Percentiles rank a stretch among this genome's conserved stretches.
phyloP scores from a whole-genome alignment of 2,797 vertebrate genomes.

The Karalla daura region DNA sequence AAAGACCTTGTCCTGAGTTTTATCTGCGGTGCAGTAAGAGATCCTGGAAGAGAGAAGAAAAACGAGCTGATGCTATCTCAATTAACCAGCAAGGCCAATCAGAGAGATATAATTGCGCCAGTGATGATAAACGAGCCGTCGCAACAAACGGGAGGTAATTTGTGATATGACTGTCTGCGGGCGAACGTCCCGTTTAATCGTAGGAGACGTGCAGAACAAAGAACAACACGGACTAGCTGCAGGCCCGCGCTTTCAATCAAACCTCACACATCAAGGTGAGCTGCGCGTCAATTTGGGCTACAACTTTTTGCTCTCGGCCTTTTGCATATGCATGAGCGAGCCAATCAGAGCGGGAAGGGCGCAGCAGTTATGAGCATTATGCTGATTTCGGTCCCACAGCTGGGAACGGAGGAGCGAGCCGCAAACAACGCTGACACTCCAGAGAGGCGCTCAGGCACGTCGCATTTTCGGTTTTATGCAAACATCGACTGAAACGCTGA shows the following conservation, averaged over 20 bases:
- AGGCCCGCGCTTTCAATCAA: neutral
- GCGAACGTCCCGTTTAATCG: constrained; percentile 12
- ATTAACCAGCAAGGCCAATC: neutral
- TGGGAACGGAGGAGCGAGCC: constrained; percentile 23
- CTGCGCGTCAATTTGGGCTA: neutral
- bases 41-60: constrained; percentile 81
- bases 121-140: neutral
- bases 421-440: constrained; percentile 15
- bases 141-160: neutral
- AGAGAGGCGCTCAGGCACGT: constrained; percentile 19
- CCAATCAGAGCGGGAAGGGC: constrained; percentile 35
- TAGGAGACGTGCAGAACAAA: constrained; percentile 10
- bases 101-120: neutral
- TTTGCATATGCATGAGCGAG: constrained; percentile 56
- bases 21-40: constrained; percentile 95
- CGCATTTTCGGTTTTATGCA: constrained; percentile 1
- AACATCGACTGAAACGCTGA: neutral
- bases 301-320: constrained; percentile 30
- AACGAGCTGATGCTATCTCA: neutral
- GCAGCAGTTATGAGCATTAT: constrained; percentile 48
- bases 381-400: constrained; percentile 52
- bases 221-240: neutral
- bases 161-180: neutral
- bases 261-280: neutral
- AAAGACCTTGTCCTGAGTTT: constrained; percentile 95